Evolutionary conservation across 2,113 vertebrate genomes (phyloP), one percentile per base, ranked within the genome.

Genomic region (Hippotragus niger): DNA sequence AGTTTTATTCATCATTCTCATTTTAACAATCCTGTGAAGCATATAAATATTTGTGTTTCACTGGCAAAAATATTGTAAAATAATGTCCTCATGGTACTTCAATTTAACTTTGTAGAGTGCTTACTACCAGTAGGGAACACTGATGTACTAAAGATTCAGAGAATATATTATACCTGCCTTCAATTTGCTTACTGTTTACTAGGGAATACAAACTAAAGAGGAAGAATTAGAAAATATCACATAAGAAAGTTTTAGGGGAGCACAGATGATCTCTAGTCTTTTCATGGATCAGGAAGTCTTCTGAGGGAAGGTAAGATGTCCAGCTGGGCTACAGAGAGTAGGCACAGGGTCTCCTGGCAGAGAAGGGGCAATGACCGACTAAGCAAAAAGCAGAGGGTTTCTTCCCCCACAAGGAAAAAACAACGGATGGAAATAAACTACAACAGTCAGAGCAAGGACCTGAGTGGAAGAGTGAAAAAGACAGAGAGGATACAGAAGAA

Each of bases 41-140:
- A 88, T 23, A 16, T 82, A 90, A 91, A 95, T 89, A 95, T 93
- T 88, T 94, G 74, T 62, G 85, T 83, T 96, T 96, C 92, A 55
- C 57, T 92, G 31, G n/a, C 57, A 83, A 74, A 8, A 33, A 92
- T 90, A 90, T 43, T 83, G 53, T 21, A 23, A 2, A 90, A 92
- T 80, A 95, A 96, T 62, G 27, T 93, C 89, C 50, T 88, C 85
- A 88, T 71, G 76, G 40, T 43, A 36, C 82, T 94, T 94, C 27
- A 33, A 36, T 81, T 76, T 76, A 86, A 76, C 40, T 94, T 45
- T 80, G 47, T 57, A 40, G 53, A 60, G 5, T 43, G 13, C 89
- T 80, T 62, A 89, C 91, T 91, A 43, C 82, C 78, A 91, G 50
- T 45, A 45, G 29, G 21, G 27, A 82, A 15, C 17, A 57, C 40